phyloP scores from a whole-genome alignment of 2,113 vertebrate species.

The Chunga burmeisteri region DNA sequence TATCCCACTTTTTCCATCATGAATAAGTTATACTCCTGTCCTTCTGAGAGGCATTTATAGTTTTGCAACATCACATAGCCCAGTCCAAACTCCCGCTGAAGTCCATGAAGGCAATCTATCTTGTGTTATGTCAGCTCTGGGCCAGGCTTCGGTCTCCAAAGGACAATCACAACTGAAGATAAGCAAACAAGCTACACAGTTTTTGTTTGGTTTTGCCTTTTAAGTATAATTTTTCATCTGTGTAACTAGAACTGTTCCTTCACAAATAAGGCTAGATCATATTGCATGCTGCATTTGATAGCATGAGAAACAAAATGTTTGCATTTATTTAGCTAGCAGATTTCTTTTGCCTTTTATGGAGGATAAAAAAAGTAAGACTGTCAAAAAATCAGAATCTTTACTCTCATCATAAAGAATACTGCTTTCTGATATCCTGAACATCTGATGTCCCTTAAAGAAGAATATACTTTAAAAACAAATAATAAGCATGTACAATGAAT shows the following conservation, averaged over 20 bases:
- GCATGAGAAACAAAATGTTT: conserved; percentile 4
- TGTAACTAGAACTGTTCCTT: background rate
- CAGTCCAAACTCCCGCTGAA: background rate
- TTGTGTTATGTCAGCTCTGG: background rate
- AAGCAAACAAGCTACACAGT: conserved; percentile 33
- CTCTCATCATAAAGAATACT: background rate
- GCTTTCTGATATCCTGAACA: background rate
- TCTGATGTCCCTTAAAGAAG: background rate
- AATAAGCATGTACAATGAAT: background rate
- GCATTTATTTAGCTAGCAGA: background rate
- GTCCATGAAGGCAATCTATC: conserved; percentile 22
- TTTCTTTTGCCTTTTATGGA: background rate
- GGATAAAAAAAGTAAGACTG: background rate
- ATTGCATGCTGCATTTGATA: background rate
- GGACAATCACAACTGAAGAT: conserved; percentile 31
- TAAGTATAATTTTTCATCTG: conserved; percentile 29
- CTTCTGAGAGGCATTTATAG: background rate
- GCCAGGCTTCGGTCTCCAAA: conserved; percentile 11
- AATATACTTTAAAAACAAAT: background rate
- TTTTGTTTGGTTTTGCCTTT: conserved; percentile 37
- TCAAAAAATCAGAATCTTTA: background rate
- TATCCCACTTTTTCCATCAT: background rate
- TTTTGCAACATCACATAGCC: background rate
- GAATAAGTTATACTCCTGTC: background rate
- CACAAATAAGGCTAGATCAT: background rate